Percentiles rank a stretch among this genome's conserved stretches.
phyloP scores from a whole-genome alignment of 2,888 invertebrate species.

The Lamproptera curius region DNA sequence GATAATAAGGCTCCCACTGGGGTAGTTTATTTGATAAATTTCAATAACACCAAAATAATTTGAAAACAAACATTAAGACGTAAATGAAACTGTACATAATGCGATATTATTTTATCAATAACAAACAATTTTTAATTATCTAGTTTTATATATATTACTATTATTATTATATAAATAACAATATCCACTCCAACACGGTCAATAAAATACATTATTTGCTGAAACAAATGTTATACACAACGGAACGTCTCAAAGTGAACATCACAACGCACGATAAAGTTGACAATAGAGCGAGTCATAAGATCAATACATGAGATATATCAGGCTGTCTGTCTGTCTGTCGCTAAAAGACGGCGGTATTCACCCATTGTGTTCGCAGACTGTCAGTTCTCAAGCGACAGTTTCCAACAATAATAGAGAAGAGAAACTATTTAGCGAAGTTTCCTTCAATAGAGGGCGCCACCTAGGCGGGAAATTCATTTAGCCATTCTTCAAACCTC shows the following conservation, averaged over 20 bases:
- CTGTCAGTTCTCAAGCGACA: constrained; percentile 56
- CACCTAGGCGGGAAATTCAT: constrained; percentile 67
- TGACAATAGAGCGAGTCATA: not conserved
- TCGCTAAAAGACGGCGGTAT: constrained; percentile 31
- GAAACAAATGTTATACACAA: too few relatives aligned
- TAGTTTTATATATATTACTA: too few relatives aligned
- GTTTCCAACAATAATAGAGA: constrained; percentile 70
- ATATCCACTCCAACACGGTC: too few relatives aligned
- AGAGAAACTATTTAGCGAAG: constrained; percentile 75
- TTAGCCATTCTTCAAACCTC: constrained; percentile 50
- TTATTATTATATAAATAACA: too few relatives aligned
- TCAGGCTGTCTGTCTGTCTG: constrained; percentile 22
- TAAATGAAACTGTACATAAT: too few relatives aligned
- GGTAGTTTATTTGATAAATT: too few relatives aligned
- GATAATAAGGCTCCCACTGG: too few relatives aligned
- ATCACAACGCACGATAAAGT: not conserved
- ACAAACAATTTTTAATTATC: too few relatives aligned
- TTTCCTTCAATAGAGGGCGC: constrained; percentile 71
- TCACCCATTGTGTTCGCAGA: constrained; percentile 50
- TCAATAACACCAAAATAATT: too few relatives aligned
- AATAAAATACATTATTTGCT: too few relatives aligned
- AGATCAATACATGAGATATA: constrained; percentile 5
- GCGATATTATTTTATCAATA: too few relatives aligned
- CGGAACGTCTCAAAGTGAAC: not conserved
- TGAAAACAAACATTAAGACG: too few relatives aligned